These are phyloP conservation scores for Acanthopleura granulata DNA, from an alignment of 2,888 invertebrate genomes.

Conservation along the genomic window DNA sequence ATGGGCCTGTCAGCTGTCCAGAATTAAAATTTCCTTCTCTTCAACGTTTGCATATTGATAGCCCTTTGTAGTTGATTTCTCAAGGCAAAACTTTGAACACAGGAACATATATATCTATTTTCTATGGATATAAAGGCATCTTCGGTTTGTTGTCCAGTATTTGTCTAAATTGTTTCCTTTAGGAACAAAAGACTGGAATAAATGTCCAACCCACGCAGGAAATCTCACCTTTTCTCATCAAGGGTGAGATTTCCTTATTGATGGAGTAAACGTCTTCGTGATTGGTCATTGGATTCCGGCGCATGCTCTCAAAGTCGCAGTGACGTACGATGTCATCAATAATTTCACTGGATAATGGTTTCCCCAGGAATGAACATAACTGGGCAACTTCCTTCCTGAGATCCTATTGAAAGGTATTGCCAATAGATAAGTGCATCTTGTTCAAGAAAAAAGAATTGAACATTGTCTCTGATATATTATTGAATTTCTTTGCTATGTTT, in stretches of 20 bases:
- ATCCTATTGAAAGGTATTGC: conserved; percentile 29
- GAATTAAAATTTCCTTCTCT: too few relatives aligned
- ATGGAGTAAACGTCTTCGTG: conserved; percentile 60
- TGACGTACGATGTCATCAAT: conserved; percentile 46
- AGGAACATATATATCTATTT: too few relatives aligned
- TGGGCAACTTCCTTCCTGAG: conserved; percentile 57
- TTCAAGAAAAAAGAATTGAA: too few relatives aligned
- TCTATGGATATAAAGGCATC: neutral
- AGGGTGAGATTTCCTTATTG: conserved; percentile 54
- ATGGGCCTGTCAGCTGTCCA: too few relatives aligned
- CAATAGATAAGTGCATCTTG: too few relatives aligned
- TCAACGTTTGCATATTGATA: too few relatives aligned
- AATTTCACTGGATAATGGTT: conserved; percentile 28
- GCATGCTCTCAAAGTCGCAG: conserved; percentile 59
- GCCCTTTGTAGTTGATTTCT: too few relatives aligned
- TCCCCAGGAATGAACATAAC: conserved; percentile 80
- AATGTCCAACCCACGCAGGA: neutral
- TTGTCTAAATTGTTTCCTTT: neutral
- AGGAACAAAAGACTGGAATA: neutral
- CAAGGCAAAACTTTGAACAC: too few relatives aligned
- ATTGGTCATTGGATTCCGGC: conserved; percentile 61
- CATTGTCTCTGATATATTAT: too few relatives aligned
- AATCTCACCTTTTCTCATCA: conserved; percentile 73
- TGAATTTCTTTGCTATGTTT: too few relatives aligned
- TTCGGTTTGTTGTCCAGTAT: too few relatives aligned